phyloP scores from a whole-genome alignment of 2,888 invertebrate genomes.

The Agrotis puta region DNA sequence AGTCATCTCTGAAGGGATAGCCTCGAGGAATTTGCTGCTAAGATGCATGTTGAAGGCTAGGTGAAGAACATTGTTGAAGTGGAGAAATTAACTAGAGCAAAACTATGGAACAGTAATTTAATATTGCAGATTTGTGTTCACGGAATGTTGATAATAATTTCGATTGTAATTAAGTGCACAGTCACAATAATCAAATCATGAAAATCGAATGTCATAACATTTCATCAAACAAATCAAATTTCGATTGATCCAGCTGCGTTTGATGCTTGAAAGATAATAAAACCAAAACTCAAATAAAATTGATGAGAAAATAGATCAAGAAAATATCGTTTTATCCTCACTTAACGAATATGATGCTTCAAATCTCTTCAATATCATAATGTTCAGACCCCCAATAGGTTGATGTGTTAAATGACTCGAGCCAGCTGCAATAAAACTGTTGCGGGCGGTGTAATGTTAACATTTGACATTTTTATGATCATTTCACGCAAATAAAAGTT shows the following conservation, averaged over 20 bases:
- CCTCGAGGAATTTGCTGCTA: conserved; percentile 46
- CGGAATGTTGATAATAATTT: not conserved
- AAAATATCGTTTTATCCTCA: conserved; percentile 45
- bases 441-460: conserved; percentile 78
- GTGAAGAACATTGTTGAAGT: not conserved
- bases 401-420: conserved; percentile 81
- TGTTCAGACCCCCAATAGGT: conserved; percentile 70
- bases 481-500: conserved; percentile 73
- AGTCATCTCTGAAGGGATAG: conserved; percentile 37
- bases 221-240: not conserved
- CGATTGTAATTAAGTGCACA: not conserved
- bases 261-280: conserved; percentile 26
- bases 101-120: not conserved
- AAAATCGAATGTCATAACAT: conserved; percentile 5
- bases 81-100: not conserved
- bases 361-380: conserved; percentile 63
- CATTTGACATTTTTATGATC: conserved; percentile 80
- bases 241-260: conserved; percentile 17
- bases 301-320: conserved; percentile 58
- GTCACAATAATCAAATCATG: not conserved
- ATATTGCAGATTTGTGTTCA: not conserved
- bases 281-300: conserved; percentile 36
- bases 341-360: conserved; percentile 57
- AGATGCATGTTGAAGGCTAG: conserved; percentile 5
- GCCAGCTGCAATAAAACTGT: conserved; percentile 77